Conservation (phyloP, 2,888 invertebrate species). For the Aspidiotus rigidus region DNA sequence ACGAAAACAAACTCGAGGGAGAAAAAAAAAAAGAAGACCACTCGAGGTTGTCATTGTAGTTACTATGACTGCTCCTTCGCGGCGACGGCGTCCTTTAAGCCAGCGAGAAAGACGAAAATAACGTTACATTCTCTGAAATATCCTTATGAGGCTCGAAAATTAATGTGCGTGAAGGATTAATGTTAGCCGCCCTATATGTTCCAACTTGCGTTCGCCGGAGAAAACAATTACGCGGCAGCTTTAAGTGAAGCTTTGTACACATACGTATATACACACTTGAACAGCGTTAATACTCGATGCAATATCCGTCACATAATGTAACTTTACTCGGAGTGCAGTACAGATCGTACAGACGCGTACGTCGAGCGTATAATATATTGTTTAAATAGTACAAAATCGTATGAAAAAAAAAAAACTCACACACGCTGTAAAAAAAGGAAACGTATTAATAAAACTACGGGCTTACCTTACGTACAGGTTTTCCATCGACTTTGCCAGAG, state of each 20-base stretch:
- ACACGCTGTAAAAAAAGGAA: no score
- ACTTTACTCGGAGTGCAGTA: no score
- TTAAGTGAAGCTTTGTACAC: not conserved
- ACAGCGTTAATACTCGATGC: no score
- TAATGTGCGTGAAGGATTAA: slow-evolving; percentile 3
- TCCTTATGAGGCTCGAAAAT: not conserved
- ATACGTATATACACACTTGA: no score
- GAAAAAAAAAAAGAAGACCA: no score
- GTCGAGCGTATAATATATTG: not conserved
- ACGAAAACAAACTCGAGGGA: no score
- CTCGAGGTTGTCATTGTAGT: no score
- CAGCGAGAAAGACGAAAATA: no score
- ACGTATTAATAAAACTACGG: no score
- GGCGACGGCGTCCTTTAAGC: no score
- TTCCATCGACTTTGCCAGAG: slow-evolving; percentile 17
- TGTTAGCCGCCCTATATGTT: not conserved
- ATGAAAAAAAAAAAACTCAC: not conserved
- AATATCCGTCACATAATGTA: no score
- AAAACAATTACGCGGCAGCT: not conserved
- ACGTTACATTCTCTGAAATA: not conserved
- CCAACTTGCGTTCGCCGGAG: not conserved
- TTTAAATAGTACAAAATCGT: not conserved
- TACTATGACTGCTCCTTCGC: no score
- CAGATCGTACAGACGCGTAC: not conserved
- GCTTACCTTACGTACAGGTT: slow-evolving; percentile 24